phyloP scores from a whole-genome alignment of 2,113 vertebrate species.

The Archilochus colubris region DNA sequence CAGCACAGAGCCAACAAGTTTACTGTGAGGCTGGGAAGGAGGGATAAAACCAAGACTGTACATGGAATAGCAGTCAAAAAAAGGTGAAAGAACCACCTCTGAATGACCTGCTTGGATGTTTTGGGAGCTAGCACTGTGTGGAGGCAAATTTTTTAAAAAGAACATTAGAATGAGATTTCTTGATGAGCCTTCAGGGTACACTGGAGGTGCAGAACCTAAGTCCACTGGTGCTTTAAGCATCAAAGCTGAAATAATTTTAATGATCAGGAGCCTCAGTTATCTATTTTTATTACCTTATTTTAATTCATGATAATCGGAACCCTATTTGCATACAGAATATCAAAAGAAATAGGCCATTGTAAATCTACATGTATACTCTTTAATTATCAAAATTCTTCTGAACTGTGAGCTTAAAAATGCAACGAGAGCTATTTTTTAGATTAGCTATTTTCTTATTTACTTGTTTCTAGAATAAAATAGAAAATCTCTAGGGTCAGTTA shows the following conservation, averaged over 20 bases:
- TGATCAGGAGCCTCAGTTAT: background rate
- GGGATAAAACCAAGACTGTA: background rate
- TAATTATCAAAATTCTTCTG: constrained; percentile 43
- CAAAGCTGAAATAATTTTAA: constrained; percentile 50
- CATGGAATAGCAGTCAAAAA: background rate
- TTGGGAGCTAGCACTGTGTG: background rate
- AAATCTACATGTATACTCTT: constrained; percentile 3
- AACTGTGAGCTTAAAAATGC: constrained; percentile 29
- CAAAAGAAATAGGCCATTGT: constrained; percentile 54
- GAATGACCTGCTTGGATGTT: background rate
- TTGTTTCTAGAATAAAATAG: constrained; percentile 17
- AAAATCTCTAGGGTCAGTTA: constrained; percentile 29
- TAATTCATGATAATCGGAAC: constrained; percentile 21
- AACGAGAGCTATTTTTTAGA: constrained; percentile 22
- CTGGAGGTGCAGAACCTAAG: background rate
- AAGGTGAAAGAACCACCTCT: background rate
- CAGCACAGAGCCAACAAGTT: background rate
- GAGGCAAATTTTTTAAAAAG: constrained; percentile 3
- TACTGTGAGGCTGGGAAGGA: background rate
- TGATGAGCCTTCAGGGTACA: constrained; percentile 13
- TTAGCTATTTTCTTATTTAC: constrained; percentile 31
- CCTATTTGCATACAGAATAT: constrained; percentile 33
- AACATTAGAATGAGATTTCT: constrained; percentile 10
- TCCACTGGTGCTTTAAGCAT: background rate
- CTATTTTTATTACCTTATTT: constrained; percentile 39